Base-by-base conservation (phyloP, 1,140 invertebrate species). In the Achatina immaculata region DNA sequence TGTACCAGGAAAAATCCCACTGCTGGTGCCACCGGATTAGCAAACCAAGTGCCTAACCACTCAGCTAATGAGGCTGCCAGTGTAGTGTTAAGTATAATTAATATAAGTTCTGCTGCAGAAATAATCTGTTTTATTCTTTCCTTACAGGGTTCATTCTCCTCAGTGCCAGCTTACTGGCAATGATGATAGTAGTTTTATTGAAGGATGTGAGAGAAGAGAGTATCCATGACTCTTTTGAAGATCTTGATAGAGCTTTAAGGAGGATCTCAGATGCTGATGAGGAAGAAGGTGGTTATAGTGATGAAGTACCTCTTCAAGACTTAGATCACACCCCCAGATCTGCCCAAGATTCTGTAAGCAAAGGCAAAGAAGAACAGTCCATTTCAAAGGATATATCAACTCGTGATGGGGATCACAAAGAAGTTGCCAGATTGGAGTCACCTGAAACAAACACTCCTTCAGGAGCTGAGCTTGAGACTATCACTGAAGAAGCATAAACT, bases 231-330 rank as follows among this genome's bases (percentile, higher is more conserved):
- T 76, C 74, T 21, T 45, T 76, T 16, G 74, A 76, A 6, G 74
- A 76, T 24, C 74, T 76, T 21, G 74, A 76, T 16, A 76, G 51
- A 62, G 74, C 74, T 65, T 43, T 76, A 21, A 7, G 55, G 40
- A 34, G 38, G 24, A 76, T 76, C 58, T 76, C 73, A 40, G 74
- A 42, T 42, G 9, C 48, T 19, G 74, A 76, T 2, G 40, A 16
- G 11, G 55, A 55, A 34, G 55, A 45, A n/a, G 74, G 28, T 11
- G 74, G 28, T 11, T n/a, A 45, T 58, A 55, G 36, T 19, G 36
- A 36, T 6, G n/a, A 48, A 36, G 74, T 7, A 2, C 38, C 48
- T 7, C 21, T 24, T 45, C 51, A 51, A 36, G 48, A 62, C 3
- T 36, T 24, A 31, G 31, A 58, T 19, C 74, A n/a, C 6, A 24